phyloP scores from a whole-genome alignment of 1,140 invertebrate genomes.

The Vollenhovia emeryi region DNA sequence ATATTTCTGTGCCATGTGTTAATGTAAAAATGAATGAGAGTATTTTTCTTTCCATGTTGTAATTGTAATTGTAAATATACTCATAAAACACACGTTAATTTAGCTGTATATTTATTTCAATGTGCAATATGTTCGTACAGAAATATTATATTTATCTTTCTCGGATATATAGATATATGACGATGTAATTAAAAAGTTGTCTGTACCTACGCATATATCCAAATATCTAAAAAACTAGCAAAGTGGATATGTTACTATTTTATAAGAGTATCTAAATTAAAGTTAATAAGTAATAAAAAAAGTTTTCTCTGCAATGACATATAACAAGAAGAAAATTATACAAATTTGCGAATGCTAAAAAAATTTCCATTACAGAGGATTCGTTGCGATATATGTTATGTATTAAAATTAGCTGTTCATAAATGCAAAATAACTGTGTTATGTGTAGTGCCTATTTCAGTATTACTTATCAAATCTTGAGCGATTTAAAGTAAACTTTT shows the following conservation, averaged over 20 bases:
- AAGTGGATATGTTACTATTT: slow-evolving; percentile 26
- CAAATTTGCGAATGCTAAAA: neutral
- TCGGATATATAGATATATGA: slow-evolving; percentile 2
- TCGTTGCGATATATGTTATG: slow-evolving; percentile 5
- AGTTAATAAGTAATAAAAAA: slow-evolving; percentile 43
- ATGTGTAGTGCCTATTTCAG: slow-evolving; percentile 43
- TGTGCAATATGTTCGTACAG: slow-evolving; percentile 9
- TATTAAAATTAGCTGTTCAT: slow-evolving; percentile 30
- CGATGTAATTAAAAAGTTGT: slow-evolving; percentile 26
- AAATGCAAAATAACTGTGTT: slow-evolving; percentile 28
- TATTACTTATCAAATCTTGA: slow-evolving; percentile 31
- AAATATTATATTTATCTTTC: slow-evolving; percentile 34
- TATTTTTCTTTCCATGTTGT: slow-evolving; percentile 25
- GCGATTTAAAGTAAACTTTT: slow-evolving; percentile 16
- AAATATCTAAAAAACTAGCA: slow-evolving; percentile 20
- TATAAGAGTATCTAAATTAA: slow-evolving; percentile 16
- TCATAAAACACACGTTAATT: slow-evolving; percentile 29
- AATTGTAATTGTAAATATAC: slow-evolving; percentile 65
- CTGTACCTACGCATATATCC: neutral
- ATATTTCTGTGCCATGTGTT: slow-evolving; percentile 58
- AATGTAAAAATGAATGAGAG: slow-evolving; percentile 47
- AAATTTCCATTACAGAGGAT: neutral
- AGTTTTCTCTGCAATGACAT: neutral
- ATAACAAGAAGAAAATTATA: slow-evolving; percentile 1
- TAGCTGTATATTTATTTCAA: slow-evolving; percentile 42